Base-by-base conservation (phyloP, 2,113 vertebrate species). In the Picathartes gymnocephalus region DNA sequence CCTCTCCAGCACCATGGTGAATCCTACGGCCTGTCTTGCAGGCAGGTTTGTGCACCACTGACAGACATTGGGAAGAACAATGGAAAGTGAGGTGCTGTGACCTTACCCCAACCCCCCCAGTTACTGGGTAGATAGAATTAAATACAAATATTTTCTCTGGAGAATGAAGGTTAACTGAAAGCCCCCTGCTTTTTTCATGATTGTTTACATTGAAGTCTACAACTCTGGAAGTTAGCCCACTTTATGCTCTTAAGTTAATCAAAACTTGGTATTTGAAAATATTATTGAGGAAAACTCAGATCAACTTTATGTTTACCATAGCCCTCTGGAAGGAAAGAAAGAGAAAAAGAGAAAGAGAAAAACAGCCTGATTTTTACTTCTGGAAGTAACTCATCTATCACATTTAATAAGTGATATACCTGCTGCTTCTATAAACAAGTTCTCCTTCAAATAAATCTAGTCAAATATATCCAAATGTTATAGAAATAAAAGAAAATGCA, bases 301-400 rank as follows among this genome's bases (percentile, higher is more conserved):
- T 70, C 80, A 95, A 69, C 45, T 64, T 95, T 94, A 51, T 31
- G 51, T 80, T 89, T 95, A 95, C 94, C 78, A 90, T 54, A 93
- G 82, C 93, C 70, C 95, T 80, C 89, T 93, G 85, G 48, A 92
- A 93, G 76, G 56, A 90, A 61, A 97, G 91, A 80, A 94, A 88
- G 78, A 94, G 79, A 90, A 94, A 82, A 64, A 91, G 74, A 93
- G 23, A 93, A 74, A 92, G 91, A 92, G 53, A 82, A 93, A 97
- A 93, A 79, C 40, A 97, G 35, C 58, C 89, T 91, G 77, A 65
- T 81, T 93, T 88, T 89, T 94, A 27, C 37, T 78, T 95, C 90
- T 90, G 80, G 60, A 95, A 74, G 80, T 50, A 95, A 93, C 39
- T 88, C 1, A 76, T 60, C 37, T 44, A 74, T 88, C 86, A 72